Conservation (phyloP, 1,140 invertebrate genomes). For the Scaptomyza pallida region DNA sequence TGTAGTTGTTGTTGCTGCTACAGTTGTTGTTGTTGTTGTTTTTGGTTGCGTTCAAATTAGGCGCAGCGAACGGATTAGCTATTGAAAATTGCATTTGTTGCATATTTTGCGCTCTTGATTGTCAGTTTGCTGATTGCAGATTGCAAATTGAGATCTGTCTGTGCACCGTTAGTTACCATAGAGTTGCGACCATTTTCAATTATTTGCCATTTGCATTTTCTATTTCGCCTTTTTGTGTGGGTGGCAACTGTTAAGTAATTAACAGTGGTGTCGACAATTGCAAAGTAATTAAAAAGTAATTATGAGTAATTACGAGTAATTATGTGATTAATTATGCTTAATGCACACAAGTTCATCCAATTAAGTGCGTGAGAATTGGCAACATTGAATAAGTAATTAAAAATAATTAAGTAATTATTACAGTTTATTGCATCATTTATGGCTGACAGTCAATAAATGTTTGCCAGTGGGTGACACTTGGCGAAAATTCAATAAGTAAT, state of each 20-base stretch:
- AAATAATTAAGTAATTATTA: conserved; percentile 13
- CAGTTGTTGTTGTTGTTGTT: conserved; percentile 22
- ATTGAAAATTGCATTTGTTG: conserved; percentile 46
- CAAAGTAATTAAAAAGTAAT: background rate
- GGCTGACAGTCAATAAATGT: too few relatives aligned
- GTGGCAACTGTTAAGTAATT: background rate
- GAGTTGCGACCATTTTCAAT: background rate
- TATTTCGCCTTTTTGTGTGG: background rate
- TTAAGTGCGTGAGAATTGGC: conserved; percentile 37
- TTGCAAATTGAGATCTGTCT: conserved; percentile 4
- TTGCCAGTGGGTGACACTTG: conserved; percentile 45
- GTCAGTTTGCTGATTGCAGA: conserved; percentile 39
- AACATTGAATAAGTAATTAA: conserved; percentile 11
- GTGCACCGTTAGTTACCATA: conserved; percentile 11
- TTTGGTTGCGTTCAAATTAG: conserved; percentile 46
- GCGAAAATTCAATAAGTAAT: conserved; percentile 8
- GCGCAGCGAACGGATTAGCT: conserved; percentile 45
- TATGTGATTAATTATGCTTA: background rate
- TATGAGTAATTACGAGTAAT: background rate
- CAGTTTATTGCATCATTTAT: too few relatives aligned
- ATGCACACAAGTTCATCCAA: background rate
- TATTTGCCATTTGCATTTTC: too few relatives aligned
- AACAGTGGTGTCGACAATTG: background rate
- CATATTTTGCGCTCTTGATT: conserved; percentile 44
- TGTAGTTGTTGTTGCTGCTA: conserved; percentile 18